Evolutionary conservation across 2,888 invertebrate species (phyloP).

Genomic region (Caenorhabditis sp.): DNA sequence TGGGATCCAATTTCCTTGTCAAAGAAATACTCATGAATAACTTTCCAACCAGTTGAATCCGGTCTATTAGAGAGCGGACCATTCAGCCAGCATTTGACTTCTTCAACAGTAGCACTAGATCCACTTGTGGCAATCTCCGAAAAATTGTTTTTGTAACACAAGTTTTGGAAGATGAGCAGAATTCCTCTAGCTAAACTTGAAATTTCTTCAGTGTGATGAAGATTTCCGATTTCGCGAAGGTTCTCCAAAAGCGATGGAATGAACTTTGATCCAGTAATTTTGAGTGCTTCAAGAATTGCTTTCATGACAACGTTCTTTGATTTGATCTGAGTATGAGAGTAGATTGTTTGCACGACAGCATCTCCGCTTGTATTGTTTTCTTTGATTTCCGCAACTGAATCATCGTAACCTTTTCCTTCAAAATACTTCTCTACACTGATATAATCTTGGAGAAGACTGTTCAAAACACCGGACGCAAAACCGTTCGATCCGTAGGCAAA

Average conservation of each 20-base stretch:
- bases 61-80: constrained; percentile 31
- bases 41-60: constrained; percentile 64
- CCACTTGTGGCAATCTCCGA: constrained; percentile 38
- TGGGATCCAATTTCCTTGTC: constrained; percentile 64
- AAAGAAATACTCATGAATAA: constrained; percentile 81
- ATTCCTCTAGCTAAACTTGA: constrained; percentile 68
- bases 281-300: constrained; percentile 66
- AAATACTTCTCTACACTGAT: constrained; percentile 72
- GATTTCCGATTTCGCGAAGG: constrained; percentile 74
- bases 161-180: constrained; percentile 59
- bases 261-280: constrained; percentile 48
- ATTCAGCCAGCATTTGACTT: constrained; percentile 52
- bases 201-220: constrained; percentile 73
- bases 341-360: constrained; percentile 78
- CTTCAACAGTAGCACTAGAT: constrained; percentile 24
- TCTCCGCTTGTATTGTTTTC: constrained; percentile 68
- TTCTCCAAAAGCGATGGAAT: constrained; percentile 68
- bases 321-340: constrained; percentile 81
- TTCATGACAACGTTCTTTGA: constrained; percentile 72
- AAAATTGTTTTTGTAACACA: constrained; percentile 61
- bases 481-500: constrained; percentile 54
- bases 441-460: constrained; percentile 68
- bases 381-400: constrained; percentile 73
- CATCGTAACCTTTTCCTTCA: constrained; percentile 74
- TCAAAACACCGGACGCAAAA: constrained; percentile 60